phyloP scores from a whole-genome alignment of 2,113 vertebrate species.

The Dipodomys merriami region DNA sequence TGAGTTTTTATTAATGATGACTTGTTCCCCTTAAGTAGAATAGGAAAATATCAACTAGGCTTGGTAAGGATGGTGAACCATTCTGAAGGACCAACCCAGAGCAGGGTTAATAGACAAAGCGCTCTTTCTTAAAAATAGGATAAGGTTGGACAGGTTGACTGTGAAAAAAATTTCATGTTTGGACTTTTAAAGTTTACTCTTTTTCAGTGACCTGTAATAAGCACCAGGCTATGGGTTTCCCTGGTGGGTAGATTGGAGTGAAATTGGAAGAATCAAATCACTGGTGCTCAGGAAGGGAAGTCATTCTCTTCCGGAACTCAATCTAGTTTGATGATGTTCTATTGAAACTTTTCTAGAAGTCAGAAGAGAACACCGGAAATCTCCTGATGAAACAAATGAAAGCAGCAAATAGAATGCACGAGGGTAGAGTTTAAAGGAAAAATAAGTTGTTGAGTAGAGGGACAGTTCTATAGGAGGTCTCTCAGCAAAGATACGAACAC shows the following conservation, averaged over 20 bases:
- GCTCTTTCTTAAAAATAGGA: not conserved
- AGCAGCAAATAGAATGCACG: not conserved
- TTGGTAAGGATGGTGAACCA: not conserved
- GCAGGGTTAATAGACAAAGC: not conserved
- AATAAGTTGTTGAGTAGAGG: not conserved
- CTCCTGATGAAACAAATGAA: not conserved
- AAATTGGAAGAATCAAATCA: not conserved
- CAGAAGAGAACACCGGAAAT: not conserved
- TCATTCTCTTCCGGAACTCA: not conserved
- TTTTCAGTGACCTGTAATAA: not conserved
- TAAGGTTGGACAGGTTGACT: not conserved
- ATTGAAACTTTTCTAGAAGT: too few relatives aligned
- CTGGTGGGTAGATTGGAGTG: not conserved
- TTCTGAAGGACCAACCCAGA: not conserved
- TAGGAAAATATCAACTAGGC: not conserved
- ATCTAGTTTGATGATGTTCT: not conserved
- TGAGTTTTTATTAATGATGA: not conserved
- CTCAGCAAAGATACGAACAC: not conserved
- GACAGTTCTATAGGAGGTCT: not conserved
- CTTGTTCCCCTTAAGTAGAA: not conserved
- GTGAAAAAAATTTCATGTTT: not conserved
- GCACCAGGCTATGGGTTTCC: not conserved
- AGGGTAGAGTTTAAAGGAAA: not conserved
- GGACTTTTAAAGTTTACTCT: constrained; percentile 24
- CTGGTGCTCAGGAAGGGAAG: not conserved